Evolutionary conservation across 2,797 vertebrate genomes (phyloP), one percentile per base, ranked within the genome.

Genomic region (Enteromius paludinosus): DNA sequence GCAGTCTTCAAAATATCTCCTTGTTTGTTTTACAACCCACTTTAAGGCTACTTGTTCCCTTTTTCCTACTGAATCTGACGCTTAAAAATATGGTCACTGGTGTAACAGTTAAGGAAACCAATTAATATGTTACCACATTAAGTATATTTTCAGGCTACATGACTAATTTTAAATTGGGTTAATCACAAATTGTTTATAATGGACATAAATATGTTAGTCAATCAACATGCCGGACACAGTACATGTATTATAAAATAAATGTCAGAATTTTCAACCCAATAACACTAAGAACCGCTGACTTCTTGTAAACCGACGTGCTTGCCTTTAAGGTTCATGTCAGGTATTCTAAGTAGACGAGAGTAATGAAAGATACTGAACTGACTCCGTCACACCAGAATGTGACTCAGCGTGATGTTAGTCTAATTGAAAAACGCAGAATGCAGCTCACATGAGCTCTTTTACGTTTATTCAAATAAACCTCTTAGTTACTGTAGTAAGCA

Each of bases 331-430:
- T 72, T 72, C 28, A 33, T 12, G 28, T 52, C 56, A 62, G 64
- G 2, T 18, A 14, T 23, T 65, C 43, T 72, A 72, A 33, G 47
- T 33, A 52, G 18, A 18, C 23, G 4, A 41, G 33, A 59, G 52
- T 75, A 75, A 74, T 23, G 49, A 38, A 12, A 59, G 35, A 62
- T 4, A 69, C 33, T 35, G 14, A 78, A 72, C 28, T 25, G 20
- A 49, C 70, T 81, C 43, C 68, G 30, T 41, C 38, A 45, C 25
- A 72, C 43, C 85, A 82, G 87, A 85, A 76, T 38, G 78, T 82
- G 70, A 73, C 81, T 81, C 83, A 83, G 75, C 61, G 3, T 79
- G 85, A 69, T 72, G 56, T 43, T 61, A 69, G 38, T 72, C 30
- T 83, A 62, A 65, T 78, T 72, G 38, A 79, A 78, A 38, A 86